Percentiles rank a stretch among this genome's conserved stretches.
Evolutionary conservation across 2,797 vertebrate species (phyloP).

Genomic region (Orestias chungarensis): DNA sequence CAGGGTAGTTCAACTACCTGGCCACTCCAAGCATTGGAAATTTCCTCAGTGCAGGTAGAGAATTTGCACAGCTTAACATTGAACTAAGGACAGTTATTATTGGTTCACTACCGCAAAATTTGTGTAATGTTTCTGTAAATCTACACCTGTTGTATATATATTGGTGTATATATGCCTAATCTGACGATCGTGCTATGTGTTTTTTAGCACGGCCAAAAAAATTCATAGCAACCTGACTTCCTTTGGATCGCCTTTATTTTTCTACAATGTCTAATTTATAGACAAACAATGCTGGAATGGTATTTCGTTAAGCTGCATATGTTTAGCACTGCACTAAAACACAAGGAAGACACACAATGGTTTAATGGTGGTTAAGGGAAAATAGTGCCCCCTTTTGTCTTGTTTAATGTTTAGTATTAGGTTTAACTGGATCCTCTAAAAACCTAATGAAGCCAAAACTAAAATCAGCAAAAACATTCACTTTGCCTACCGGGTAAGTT

Average conservation of each 20-base stretch:
- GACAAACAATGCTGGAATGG: no score
- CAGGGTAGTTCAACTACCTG: background rate
- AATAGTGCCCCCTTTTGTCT: no score
- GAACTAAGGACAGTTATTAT: background rate
- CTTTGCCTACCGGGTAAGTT: constrained; percentile 53
- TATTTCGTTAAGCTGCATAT: no score
- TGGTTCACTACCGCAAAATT: background rate
- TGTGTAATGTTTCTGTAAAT: background rate
- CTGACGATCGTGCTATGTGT: background rate
- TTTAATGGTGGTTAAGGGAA: background rate
- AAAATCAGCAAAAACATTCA: background rate
- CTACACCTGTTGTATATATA: background rate
- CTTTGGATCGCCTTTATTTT: no score
- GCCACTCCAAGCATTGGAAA: background rate
- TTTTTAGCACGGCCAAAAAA: background rate
- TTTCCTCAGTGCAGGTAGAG: background rate
- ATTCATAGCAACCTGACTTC: background rate
- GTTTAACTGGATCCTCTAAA: background rate
- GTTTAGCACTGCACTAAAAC: background rate
- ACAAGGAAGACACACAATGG: background rate
- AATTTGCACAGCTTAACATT: background rate
- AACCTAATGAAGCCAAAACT: background rate
- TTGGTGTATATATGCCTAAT: background rate
- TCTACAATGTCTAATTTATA: no score
- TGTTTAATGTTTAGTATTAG: background rate